Evolutionary conservation across 2,113 vertebrate species (phyloP).

Genomic region (Myiozetetes cayanensis): DNA sequence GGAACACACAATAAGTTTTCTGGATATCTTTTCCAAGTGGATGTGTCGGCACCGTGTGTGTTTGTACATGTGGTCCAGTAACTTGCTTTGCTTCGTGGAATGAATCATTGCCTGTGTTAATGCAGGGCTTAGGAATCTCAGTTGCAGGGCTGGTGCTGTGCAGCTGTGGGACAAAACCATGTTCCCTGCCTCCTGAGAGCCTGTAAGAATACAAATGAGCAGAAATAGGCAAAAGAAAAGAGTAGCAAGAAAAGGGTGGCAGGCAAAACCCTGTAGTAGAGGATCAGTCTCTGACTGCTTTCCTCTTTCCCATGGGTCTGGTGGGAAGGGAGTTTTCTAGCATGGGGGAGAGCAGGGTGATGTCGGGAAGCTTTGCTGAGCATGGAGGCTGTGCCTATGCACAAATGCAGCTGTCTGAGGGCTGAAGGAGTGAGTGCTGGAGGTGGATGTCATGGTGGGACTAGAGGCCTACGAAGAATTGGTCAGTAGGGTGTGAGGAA

Average conservation of each 20-base stretch:
- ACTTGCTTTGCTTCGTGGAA: not conserved
- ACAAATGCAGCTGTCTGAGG: not conserved
- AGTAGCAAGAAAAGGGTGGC: not conserved
- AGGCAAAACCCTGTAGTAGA: not conserved
- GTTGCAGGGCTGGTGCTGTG: not conserved
- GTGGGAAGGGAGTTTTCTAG: not conserved
- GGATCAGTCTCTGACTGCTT: not conserved
- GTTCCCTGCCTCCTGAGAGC: not conserved
- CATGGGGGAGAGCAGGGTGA: not conserved
- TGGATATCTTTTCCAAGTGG: not conserved
- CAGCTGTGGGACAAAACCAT: not conserved
- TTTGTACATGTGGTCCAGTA: not conserved
- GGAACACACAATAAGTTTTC: not conserved
- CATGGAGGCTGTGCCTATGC: rapidly evolving
- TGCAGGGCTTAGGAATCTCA: not conserved
- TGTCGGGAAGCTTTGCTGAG: rapidly evolving
- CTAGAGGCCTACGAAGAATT: not conserved
- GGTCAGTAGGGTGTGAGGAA: not conserved
- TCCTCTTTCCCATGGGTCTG: not conserved
- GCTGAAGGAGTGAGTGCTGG: not conserved
- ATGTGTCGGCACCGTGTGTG: not conserved
- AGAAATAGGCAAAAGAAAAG: not conserved
- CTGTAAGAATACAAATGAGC: not conserved
- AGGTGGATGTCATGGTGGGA: not conserved
- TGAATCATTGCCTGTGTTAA: not conserved